Evolutionary conservation across 2,888 invertebrate species (phyloP).

Genomic region (Celastrina argiolus): DNA sequence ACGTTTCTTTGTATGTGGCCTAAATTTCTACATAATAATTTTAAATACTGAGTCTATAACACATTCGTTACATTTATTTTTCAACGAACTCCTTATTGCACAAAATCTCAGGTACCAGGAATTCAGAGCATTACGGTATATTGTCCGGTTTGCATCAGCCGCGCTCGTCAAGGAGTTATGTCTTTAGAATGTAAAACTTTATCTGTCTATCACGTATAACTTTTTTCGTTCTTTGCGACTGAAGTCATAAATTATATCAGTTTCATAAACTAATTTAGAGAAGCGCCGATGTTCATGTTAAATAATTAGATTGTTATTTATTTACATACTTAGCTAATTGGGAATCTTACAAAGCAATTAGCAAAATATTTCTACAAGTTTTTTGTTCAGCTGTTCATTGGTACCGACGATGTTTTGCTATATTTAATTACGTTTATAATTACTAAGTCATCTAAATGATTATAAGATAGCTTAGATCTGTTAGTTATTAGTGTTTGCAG

Average conservation of each 20-base stretch:
- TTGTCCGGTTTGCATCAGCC: constrained; percentile 19
- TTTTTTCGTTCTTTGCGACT: background rate
- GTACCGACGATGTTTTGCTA: background rate
- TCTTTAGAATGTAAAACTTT: constrained; percentile 17
- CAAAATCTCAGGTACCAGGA: constrained; percentile 17
- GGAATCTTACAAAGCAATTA: background rate
- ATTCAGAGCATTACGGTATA: constrained; percentile 21
- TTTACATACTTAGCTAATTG: background rate
- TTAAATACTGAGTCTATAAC: background rate
- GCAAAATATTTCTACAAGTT: background rate
- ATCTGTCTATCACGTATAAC: constrained; percentile 6
- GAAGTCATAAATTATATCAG: background rate
- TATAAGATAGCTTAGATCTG: too few relatives aligned
- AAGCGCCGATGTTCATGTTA: background rate
- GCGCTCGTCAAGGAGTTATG: constrained; percentile 11
- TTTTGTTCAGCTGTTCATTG: background rate
- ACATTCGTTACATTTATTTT: background rate
- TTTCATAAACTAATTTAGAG: too few relatives aligned
- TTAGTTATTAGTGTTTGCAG: too few relatives aligned
- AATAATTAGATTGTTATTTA: background rate
- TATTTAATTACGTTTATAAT: too few relatives aligned
- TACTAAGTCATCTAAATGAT: too few relatives aligned
- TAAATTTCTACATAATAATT: too few relatives aligned
- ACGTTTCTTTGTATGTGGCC: too few relatives aligned
- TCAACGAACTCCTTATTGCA: constrained; percentile 17